These are phyloP conservation scores for Oryzias javanicus DNA, from an alignment of 2,113 vertebrate species.

Conservation along the genomic window DNA sequence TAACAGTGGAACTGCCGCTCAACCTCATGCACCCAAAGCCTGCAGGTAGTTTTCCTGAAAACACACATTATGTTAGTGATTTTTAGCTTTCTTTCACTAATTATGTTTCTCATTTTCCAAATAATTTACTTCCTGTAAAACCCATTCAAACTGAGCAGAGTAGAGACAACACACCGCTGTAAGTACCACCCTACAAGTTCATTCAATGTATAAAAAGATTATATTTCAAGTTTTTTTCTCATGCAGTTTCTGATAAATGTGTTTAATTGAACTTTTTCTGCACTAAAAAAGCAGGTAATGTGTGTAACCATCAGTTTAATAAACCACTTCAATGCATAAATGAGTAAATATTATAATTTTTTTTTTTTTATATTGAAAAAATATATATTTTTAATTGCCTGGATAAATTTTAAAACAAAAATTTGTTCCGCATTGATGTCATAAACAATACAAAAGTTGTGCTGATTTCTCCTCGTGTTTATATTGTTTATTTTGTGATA, in stretches of 20 bases:
- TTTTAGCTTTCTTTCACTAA: background rate
- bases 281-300: too few species aligned
- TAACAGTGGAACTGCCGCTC: conserved; percentile 82
- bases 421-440: too few species aligned
- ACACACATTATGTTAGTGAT: background rate
- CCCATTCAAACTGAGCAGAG: conserved; percentile 37
- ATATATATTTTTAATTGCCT: too few species aligned
- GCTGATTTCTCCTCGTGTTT: background rate
- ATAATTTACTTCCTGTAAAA: conserved; percentile 4
- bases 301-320: too few species aligned
- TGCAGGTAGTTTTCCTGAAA: conserved; percentile 44
- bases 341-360: too few species aligned
- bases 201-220: too few species aligned
- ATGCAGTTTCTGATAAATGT: background rate
- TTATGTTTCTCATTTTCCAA: background rate
- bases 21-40: conserved; percentile 87
- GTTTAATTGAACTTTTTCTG: too few species aligned
- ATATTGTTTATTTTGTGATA: too few species aligned
- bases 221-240: background rate
- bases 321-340: too few species aligned
- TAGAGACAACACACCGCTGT: conserved; percentile 46
- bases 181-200: conserved; percentile 19
- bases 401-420: background rate
- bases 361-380: too few species aligned
- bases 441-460: too few species aligned